A percentile compares a stretch with the other conserved stretches of the same genome.
phyloP scores from a whole-genome alignment of 2,888 invertebrate species.

The Entomobrya proxima region DNA sequence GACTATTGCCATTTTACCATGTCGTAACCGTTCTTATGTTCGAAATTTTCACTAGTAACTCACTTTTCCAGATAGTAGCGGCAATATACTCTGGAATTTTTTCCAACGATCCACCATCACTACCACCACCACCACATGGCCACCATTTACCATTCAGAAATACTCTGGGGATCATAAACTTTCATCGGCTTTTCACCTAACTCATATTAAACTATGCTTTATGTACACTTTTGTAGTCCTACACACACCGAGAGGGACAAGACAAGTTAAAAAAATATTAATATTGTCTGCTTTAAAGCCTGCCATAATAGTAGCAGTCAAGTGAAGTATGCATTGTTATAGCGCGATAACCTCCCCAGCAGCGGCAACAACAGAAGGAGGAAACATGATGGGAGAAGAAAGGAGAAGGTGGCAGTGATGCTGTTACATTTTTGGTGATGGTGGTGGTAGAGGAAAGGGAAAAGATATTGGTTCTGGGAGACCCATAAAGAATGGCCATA shows the following conservation, averaged over 20 bases:
- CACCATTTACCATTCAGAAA: background rate
- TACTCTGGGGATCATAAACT: conserved; percentile 52
- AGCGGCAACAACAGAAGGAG: no score
- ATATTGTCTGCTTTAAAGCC: conserved; percentile 16
- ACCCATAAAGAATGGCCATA: conserved; percentile 52
- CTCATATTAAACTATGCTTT: conserved; percentile 46
- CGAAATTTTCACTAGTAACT: background rate
- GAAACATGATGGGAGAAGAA: no score
- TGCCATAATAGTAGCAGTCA: conserved; percentile 18
- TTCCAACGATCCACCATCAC: background rate
- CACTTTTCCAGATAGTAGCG: background rate
- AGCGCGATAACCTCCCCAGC: conserved; percentile 8
- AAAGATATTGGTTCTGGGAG: conserved; percentile 40
- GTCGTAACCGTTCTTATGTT: conserved; percentile 23
- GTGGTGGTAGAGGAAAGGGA: background rate
- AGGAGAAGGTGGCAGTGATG: no score
- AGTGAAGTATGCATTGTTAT: background rate
- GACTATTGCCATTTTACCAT: conserved; percentile 8
- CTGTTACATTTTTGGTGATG: background rate
- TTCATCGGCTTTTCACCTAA: conserved; percentile 59
- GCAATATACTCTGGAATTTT: background rate
- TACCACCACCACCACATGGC: background rate
- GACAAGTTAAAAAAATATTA: conserved; percentile 47
- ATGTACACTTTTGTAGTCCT: conserved; percentile 25
- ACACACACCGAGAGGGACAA: conserved; percentile 1